phyloP scores from a whole-genome alignment of 2,888 invertebrate genomes.

The Nephrotoma guestfalica region DNA sequence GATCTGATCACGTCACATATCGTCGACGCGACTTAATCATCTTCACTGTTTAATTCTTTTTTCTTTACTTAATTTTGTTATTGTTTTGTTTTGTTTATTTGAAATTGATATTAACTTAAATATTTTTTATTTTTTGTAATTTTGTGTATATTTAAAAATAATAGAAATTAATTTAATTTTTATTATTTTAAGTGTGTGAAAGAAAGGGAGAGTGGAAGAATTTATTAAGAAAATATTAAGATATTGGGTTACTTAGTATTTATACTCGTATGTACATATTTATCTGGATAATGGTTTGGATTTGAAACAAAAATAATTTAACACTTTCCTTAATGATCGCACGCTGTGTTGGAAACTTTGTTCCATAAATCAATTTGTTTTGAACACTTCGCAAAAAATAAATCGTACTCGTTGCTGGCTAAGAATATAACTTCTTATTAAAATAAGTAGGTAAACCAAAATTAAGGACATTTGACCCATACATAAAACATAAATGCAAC shows the following conservation, averaged over 20 bases:
- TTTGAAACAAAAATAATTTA: not conserved
- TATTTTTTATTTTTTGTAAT: not conserved
- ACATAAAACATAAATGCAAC: not conserved
- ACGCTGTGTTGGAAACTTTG: not conserved
- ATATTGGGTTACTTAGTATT: not conserved
- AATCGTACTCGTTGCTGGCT: not conserved
- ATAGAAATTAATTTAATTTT: not conserved
- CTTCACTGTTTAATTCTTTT: not conserved
- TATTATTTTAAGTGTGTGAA: not conserved
- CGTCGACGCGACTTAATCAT: not conserved
- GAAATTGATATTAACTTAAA: not conserved
- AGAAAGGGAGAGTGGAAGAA: not conserved
- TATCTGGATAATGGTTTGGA: not conserved
- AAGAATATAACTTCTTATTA: not conserved
- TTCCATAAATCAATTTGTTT: not conserved
- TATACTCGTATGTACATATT: not conserved
- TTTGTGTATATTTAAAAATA: not conserved
- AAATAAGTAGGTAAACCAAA: too few relatives aligned
- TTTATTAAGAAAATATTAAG: not conserved
- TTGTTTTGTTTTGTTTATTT: not conserved
- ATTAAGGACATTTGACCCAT: not conserved
- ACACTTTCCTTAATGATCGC: not conserved
- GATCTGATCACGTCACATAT: not conserved
- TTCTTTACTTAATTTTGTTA: not conserved
- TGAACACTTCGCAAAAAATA: not conserved